Evolutionary conservation across 2,888 invertebrate species (phyloP), one percentile per base, ranked within the genome.

Genomic region (Aquatica leii): DNA sequence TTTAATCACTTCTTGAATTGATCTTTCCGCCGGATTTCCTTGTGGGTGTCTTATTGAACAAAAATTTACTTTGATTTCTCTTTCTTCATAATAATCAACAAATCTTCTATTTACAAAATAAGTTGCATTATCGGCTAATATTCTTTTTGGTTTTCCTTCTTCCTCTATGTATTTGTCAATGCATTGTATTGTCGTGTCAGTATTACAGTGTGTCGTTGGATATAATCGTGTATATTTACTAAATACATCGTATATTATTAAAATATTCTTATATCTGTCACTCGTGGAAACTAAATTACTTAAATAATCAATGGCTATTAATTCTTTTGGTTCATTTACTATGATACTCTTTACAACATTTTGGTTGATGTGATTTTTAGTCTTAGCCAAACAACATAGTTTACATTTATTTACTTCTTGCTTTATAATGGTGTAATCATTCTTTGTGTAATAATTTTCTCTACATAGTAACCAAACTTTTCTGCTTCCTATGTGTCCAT

Each of bases 401-500:
- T 51, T 6, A 59, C 43, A 59, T 12, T 24, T 4, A 40, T 58
- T 59, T 15, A 59, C 6, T 24, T 24, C 24, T 6, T 24, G 4
- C 24, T 24, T 24, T 6, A 24, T 6, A 4, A 6, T 24, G 2
- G 6, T 52, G 0, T 21, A 49, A 37, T 57, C 20, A 4, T 49
- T 57, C 1, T 5, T 49, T 11, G 9, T 34, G 17, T 17, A 49
- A 12, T 35, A 49, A 6, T 9, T 18, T 48, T 57, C 49, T 14
- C 49, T 43, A 11, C 18, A 49, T 1, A 57, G 2, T 34, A 57
- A 17, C 49, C 48, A 57, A n/a, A n/a, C 2, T 20, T 57, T 57
- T 20, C 57, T 57, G 2, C 21, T 35, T 15, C 49, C 48, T 4
- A 24, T 49, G 20, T 49, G 57, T n/a, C 57, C 49, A 49, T 35